Percentiles rank a stretch among this genome's conserved stretches.
These are phyloP conservation scores for Poecile atricapillus DNA, from an alignment of 2,113 vertebrate species.

Conservation along the genomic window DNA sequence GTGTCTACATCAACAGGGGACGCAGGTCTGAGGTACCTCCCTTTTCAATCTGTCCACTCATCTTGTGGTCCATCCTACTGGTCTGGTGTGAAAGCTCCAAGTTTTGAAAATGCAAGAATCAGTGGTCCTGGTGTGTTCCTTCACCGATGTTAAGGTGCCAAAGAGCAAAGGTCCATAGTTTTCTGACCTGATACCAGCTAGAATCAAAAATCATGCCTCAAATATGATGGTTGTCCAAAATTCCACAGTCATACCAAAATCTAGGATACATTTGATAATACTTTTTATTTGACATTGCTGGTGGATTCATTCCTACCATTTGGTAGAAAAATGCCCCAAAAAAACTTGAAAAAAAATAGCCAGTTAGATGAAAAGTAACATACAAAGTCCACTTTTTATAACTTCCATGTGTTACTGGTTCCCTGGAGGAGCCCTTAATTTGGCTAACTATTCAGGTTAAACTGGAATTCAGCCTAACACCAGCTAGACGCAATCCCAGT, in stretches of 20 bases:
- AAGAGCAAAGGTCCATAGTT: neutral
- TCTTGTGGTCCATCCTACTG: neutral
- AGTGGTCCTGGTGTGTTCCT: rapidly evolving
- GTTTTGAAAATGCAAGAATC: neutral
- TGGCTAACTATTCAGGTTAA: neutral
- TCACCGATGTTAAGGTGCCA: rapidly evolving
- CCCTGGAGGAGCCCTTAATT: neutral
- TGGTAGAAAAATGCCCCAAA: neutral
- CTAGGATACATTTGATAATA: neutral
- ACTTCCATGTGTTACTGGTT: neutral
- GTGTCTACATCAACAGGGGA: slow-evolving; percentile 91
- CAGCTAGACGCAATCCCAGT: neutral
- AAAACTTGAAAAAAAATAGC: neutral
- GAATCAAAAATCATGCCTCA: neutral
- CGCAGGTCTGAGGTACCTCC: slow-evolving; percentile 87
- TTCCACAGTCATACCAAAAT: neutral
- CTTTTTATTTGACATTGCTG: neutral
- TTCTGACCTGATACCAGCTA: neutral
- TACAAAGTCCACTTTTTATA: neutral
- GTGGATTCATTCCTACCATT: neutral
- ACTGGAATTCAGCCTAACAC: neutral
- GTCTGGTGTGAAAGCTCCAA: neutral
- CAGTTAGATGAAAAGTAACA: neutral
- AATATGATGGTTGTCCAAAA: neutral
- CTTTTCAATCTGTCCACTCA: rapidly evolving